A percentile compares a stretch with the other conserved stretches of the same genome.
Conservation (phyloP, 2,888 invertebrate species). For the Lordiphosa fenestrarum region DNA sequence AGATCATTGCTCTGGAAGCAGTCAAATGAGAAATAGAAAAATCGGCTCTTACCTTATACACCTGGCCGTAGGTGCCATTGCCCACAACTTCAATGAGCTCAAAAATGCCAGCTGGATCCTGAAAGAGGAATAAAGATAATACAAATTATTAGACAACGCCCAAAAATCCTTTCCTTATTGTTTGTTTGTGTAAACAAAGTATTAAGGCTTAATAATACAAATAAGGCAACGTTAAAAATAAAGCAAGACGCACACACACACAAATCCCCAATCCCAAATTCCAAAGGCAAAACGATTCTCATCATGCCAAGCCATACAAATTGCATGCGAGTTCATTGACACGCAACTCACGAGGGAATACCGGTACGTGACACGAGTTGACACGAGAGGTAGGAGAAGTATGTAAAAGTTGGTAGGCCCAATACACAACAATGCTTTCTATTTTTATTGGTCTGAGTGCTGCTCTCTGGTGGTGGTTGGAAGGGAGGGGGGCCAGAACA, state of each 20-base stretch:
- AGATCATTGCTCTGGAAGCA: slow-evolving; percentile 63
- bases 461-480: neutral
- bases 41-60: slow-evolving; percentile 92
- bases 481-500: slow-evolving; percentile 19
- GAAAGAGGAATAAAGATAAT: slow-evolving; percentile 75
- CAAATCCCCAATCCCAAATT: slow-evolving; percentile 33
- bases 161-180: slow-evolving; percentile 24
- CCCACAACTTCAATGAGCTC: slow-evolving; percentile 99
- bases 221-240: slow-evolving; percentile 60
- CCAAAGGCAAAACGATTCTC: slow-evolving; percentile 12
- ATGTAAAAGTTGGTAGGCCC: slow-evolving; percentile 1
- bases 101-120: slow-evolving; percentile 99
- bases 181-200: slow-evolving; percentile 65
- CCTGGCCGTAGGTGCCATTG: slow-evolving; percentile 99
- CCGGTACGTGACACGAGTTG: slow-evolving; percentile 31
- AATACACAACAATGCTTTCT: slow-evolving; percentile 32
- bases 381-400: slow-evolving; percentile 7
- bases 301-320: slow-evolving; percentile 58
- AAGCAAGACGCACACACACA: slow-evolving; percentile 17
- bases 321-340: slow-evolving; percentile 70
- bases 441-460: slow-evolving; percentile 33
- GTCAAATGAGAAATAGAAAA: slow-evolving; percentile 25
- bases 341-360: slow-evolving; percentile 47
- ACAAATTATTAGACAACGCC: slow-evolving; percentile 23
- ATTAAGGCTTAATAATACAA: slow-evolving; percentile 62